phyloP scores from a whole-genome alignment of 2,888 invertebrate species.

The Ashinkailepas kermadecensis region DNA sequence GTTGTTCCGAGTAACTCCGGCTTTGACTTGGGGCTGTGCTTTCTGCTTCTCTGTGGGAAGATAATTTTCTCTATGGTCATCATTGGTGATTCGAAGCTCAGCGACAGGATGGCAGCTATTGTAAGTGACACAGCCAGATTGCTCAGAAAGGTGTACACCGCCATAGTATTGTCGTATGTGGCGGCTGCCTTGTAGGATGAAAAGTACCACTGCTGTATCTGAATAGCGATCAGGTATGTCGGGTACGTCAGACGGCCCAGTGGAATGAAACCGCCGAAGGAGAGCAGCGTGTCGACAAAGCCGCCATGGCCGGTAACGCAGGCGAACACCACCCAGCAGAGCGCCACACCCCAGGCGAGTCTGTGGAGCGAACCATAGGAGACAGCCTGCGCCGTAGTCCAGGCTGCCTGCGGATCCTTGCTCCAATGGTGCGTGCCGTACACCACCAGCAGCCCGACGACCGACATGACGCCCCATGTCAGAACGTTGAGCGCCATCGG shows the following conservation, averaged over 20 bases:
- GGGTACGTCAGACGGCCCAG: slow-evolving; percentile 25
- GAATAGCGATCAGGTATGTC: slow-evolving; percentile 8
- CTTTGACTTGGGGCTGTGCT: background rate
- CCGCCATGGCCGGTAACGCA: slow-evolving; percentile 64
- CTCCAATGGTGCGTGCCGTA: slow-evolving; percentile 62
- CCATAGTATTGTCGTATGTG: background rate
- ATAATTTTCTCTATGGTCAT: slow-evolving; percentile 5
- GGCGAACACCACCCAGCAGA: slow-evolving; percentile 65
- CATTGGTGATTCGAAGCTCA: background rate
- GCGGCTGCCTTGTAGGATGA: background rate
- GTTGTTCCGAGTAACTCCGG: no score
- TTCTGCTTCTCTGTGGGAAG: background rate
- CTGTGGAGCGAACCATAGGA: slow-evolving; percentile 58
- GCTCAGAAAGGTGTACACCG: background rate
- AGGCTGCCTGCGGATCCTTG: slow-evolving; percentile 39
- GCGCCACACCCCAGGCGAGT: slow-evolving; percentile 58
- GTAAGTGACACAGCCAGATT: background rate
- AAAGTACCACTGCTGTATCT: background rate
- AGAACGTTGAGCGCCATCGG: slow-evolving; percentile 11
- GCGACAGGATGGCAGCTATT: background rate
- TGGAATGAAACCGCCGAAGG: slow-evolving; percentile 7
- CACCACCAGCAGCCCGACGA: slow-evolving; percentile 59
- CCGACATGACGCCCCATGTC: slow-evolving; percentile 60
- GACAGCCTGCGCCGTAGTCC: slow-evolving; percentile 50
- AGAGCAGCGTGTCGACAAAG: slow-evolving; percentile 11